Evolutionary conservation across 1,140 invertebrate species (phyloP).

Genomic region (Drosophila lini): DNA sequence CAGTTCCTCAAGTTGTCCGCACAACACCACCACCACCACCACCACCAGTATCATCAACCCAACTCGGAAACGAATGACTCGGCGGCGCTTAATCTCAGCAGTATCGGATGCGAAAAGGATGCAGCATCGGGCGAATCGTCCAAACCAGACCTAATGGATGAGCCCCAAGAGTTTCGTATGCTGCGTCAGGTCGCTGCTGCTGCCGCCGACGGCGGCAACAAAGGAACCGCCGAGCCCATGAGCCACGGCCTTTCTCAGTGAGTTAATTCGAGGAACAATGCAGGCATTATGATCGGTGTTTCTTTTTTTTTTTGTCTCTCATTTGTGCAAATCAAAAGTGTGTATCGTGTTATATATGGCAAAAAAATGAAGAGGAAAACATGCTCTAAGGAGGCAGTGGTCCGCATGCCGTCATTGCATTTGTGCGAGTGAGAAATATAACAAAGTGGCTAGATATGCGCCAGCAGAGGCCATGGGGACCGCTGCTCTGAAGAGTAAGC

Average conservation of each 20-base stretch:
- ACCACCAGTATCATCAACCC: slow-evolving; percentile 29
- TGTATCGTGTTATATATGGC: slow-evolving; percentile 19
- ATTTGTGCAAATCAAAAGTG: slow-evolving; percentile 28
- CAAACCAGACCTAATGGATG: slow-evolving; percentile 6
- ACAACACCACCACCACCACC: slow-evolving; percentile 5
- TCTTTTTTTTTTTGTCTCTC: slow-evolving; percentile 5
- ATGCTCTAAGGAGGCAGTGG: background rate
- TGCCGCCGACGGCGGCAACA: slow-evolving; percentile 28
- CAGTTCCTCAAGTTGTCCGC: slow-evolving; percentile 75
- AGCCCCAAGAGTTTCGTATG: slow-evolving; percentile 54
- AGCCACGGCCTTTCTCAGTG: slow-evolving; percentile 20
- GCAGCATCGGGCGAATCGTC: background rate
- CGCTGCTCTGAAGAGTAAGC: slow-evolving; percentile 1
- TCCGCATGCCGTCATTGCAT: background rate
- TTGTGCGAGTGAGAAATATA: background rate
- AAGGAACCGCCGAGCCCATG: slow-evolving; percentile 32
- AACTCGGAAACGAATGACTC: slow-evolving; percentile 39
- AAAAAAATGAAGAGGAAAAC: slow-evolving; percentile 10
- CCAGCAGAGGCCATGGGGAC: background rate
- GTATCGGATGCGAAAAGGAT: slow-evolving; percentile 32
- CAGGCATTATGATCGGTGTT: slow-evolving; percentile 19
- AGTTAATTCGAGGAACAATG: slow-evolving; percentile 18
- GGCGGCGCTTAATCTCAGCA: slow-evolving; percentile 70
- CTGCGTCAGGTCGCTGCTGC: slow-evolving; percentile 43
- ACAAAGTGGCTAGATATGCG: background rate